Evolutionary conservation across 2,797 vertebrate species (phyloP).

Genomic region (Anas georgica): DNA sequence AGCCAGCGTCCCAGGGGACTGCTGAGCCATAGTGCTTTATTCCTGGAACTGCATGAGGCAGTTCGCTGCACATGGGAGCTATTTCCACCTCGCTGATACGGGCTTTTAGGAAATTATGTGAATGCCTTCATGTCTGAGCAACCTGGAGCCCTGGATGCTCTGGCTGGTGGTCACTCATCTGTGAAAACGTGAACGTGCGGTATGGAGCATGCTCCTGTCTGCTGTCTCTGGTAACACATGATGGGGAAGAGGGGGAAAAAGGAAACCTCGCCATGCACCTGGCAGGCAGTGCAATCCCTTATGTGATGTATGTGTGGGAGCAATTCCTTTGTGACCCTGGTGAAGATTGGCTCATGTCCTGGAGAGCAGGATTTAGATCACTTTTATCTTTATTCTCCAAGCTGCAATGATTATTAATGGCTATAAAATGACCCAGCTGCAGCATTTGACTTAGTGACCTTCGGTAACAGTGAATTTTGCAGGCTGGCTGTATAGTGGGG

Average conservation of each 20-base stretch:
- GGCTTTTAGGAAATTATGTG: background rate
- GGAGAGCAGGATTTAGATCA: constrained; percentile 27
- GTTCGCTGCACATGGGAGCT: background rate
- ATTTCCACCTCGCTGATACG: background rate
- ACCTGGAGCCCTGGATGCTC: background rate
- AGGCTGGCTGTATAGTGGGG: background rate
- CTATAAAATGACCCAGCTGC: constrained; percentile 37
- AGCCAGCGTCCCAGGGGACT: background rate
- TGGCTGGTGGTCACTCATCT: background rate
- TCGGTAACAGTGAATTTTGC: constrained; percentile 21
- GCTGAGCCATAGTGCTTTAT: background rate
- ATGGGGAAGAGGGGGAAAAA: background rate
- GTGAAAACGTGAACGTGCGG: background rate
- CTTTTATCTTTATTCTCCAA: constrained; percentile 38
- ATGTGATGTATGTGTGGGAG: background rate
- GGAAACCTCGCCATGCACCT: background rate
- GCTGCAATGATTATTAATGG: constrained; percentile 27
- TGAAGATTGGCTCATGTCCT: background rate
- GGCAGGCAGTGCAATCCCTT: background rate
- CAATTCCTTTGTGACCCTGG: constrained; percentile 20
- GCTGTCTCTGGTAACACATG: background rate
- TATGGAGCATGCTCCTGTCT: background rate
- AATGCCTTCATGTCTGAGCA: background rate
- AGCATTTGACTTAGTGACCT: constrained; percentile 40
- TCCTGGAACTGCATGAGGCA: background rate